phyloP scores from a whole-genome alignment of 2,797 vertebrate genomes.

The Cossypha caffra region DNA sequence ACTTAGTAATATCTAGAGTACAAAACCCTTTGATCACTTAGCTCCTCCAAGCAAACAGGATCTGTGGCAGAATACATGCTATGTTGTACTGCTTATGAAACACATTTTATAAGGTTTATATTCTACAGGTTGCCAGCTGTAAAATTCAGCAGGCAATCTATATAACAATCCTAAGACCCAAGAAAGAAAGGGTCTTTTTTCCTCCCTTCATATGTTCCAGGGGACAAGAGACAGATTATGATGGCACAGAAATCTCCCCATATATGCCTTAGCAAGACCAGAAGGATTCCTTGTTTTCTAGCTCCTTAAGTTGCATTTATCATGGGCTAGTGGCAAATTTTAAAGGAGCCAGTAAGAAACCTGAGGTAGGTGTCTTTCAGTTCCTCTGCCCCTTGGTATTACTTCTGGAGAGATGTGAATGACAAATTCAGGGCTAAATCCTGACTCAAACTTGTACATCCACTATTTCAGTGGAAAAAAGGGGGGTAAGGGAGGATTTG shows the following conservation, averaged over 20 bases:
- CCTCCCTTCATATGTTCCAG: neutral
- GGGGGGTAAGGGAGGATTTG: neutral
- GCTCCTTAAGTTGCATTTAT: neutral
- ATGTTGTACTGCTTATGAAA: conserved; percentile 3
- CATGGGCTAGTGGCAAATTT: neutral
- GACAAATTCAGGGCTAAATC: neutral
- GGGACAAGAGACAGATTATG: neutral
- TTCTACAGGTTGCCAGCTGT: neutral
- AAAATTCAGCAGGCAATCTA: neutral
- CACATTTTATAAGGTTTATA: conserved; percentile 37
- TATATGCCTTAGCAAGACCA: neutral
- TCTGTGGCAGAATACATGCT: neutral
- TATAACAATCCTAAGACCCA: neutral
- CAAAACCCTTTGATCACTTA: neutral
- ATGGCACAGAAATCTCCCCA: neutral
- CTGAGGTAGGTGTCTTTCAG: neutral
- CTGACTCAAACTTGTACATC: neutral
- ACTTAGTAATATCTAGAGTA: neutral
- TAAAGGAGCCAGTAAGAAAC: neutral
- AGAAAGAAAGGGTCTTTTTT: neutral
- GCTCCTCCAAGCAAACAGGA: neutral
- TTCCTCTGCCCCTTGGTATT: neutral
- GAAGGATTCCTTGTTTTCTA: neutral
- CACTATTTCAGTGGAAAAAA: conserved; percentile 2
- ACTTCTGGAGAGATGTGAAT: neutral